Conservation (phyloP, 2,888 invertebrate species). For the Girardia tigrina region DNA sequence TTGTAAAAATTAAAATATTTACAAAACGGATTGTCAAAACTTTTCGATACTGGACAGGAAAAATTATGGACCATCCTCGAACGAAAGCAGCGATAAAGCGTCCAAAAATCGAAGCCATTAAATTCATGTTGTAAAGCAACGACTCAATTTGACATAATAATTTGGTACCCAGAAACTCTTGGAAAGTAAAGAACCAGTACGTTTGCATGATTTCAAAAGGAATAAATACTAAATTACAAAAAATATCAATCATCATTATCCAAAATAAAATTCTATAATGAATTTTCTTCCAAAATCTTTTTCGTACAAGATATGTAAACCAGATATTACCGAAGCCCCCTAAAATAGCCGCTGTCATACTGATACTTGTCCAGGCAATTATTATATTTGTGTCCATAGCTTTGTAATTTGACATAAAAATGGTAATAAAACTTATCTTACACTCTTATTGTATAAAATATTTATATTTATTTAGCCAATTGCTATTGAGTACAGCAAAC, state of each 20-base stretch:
- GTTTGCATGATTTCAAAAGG: slow-evolving; percentile 28
- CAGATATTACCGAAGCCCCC: too few species aligned
- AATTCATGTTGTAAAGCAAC: slow-evolving; percentile 14
- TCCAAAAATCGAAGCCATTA: slow-evolving; percentile 18
- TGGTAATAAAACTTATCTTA: too few species aligned
- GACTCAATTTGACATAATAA: slow-evolving; percentile 8
- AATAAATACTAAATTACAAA: slow-evolving; percentile 28
- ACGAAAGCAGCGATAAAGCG: slow-evolving; percentile 17
- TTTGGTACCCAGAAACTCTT: background rate
- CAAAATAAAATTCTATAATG: slow-evolving; percentile 16
- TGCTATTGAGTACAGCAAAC: too few species aligned
- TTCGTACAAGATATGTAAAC: too few species aligned
- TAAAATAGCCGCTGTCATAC: too few species aligned
- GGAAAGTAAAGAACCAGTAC: background rate
- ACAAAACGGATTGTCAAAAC: background rate
- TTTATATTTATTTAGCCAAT: too few species aligned
- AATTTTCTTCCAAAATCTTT: too few species aligned
- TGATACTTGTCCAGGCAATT: too few species aligned
- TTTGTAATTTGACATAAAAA: too few species aligned
- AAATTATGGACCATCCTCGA: background rate
- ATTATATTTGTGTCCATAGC: too few species aligned
- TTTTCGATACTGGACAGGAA: slow-evolving; percentile 3
- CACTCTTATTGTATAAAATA: too few species aligned
- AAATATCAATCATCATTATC: background rate
- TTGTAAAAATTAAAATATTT: background rate